phyloP scores from a whole-genome alignment of 2,888 invertebrate species.

The Kuschelorhynchus macadamiae region DNA sequence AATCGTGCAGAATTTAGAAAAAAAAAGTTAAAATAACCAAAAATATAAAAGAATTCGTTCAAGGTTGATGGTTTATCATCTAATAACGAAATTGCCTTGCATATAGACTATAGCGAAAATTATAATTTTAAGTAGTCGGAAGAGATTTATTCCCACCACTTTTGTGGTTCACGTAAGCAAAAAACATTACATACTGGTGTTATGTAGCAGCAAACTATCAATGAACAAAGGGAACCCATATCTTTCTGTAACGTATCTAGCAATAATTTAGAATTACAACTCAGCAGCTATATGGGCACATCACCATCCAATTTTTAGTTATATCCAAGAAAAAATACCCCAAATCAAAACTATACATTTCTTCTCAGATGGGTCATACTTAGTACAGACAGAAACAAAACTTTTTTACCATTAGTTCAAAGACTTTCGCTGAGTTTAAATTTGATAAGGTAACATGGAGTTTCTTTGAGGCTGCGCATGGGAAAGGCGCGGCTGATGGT shows the following conservation, averaged over 20 bases:
- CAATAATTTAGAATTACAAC: slow-evolving; percentile 2
- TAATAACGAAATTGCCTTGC: slow-evolving; percentile 18
- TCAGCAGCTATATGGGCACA: slow-evolving; percentile 11
- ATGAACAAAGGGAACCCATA: neutral
- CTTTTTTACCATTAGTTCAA: neutral
- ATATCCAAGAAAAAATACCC: neutral
- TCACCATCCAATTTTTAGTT: slow-evolving; percentile 7
- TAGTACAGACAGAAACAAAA: slow-evolving; percentile 14
- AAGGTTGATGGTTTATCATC: too few relatives aligned
- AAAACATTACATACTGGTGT: slow-evolving; percentile 13
- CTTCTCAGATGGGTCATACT: slow-evolving; percentile 14
- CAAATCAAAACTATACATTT: slow-evolving; percentile 7
- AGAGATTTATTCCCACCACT: slow-evolving; percentile 20
- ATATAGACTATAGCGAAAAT: slow-evolving; percentile 20
- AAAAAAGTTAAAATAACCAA: too few relatives aligned
- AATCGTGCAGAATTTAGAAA: too few relatives aligned
- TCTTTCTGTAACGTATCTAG: slow-evolving; percentile 18
- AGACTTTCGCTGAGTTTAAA: neutral
- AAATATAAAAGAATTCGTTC: too few relatives aligned
- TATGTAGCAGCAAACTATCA: slow-evolving; percentile 8
- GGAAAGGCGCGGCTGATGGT: neutral
- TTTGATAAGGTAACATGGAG: slow-evolving; percentile 11
- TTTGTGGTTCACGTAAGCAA: slow-evolving; percentile 20
- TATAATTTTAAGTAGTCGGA: slow-evolving; percentile 3
- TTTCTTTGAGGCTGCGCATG: slow-evolving; percentile 15